phyloP scores from a whole-genome alignment of 2,797 vertebrate genomes.

The Pyrrhura leucotis region DNA sequence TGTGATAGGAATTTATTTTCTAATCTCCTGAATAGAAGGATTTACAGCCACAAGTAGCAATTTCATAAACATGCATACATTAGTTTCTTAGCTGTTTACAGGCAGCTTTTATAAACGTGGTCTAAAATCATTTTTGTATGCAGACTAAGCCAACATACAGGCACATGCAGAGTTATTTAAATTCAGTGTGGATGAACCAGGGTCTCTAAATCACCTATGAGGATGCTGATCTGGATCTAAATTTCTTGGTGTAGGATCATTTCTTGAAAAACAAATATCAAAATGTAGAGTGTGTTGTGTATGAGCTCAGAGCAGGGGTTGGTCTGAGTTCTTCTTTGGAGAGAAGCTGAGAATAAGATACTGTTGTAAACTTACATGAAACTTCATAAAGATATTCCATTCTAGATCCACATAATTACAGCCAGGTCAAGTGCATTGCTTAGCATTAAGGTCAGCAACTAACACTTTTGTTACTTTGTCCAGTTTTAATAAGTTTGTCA shows the following conservation, averaged over 20 bases:
- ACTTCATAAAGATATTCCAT: neutral
- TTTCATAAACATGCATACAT: neutral
- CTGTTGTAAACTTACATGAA: neutral
- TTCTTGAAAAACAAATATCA: neutral
- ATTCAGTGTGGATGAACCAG: neutral
- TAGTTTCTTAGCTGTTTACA: neutral
- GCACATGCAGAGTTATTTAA: neutral
- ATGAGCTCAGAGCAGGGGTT: neutral
- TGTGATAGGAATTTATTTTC: neutral
- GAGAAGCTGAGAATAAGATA: neutral
- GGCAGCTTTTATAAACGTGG: neutral
- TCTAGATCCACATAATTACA: neutral
- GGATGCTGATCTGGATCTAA: neutral
- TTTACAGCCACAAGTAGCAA: neutral
- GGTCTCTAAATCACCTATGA: neutral
- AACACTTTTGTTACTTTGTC: neutral
- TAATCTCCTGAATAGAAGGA: neutral
- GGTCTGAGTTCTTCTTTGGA: neutral
- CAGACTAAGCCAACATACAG: neutral
- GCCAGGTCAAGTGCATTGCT: neutral
- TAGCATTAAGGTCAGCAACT: neutral
- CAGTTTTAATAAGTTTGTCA: neutral
- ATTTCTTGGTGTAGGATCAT: neutral
- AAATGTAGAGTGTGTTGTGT: neutral
- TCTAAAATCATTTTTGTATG: neutral